Conservation (phyloP, 2,113 vertebrate species). For the Saguinus imperator region DNA sequence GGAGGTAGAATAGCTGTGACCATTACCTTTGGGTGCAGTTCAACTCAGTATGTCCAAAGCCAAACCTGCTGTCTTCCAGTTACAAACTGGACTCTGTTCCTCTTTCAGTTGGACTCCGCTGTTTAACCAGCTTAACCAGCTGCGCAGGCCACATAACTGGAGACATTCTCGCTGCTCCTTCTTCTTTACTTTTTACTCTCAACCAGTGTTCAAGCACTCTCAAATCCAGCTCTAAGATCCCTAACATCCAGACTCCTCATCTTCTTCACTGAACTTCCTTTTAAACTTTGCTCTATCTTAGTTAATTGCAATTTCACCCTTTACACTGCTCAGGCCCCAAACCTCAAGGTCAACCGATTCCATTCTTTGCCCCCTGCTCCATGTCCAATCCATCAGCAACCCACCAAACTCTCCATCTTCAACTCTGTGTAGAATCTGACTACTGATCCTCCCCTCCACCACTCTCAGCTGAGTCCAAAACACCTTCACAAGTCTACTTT, state of each 20-base stretch:
- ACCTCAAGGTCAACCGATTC: background rate
- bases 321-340: background rate
- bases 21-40: accelerated
- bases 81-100: background rate
- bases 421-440: background rate
- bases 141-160: background rate
- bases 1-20: too few species aligned
- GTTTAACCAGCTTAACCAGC: accelerated
- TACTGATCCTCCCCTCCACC: accelerated
- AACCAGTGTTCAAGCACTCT: background rate
- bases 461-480: accelerated
- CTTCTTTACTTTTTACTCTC: background rate
- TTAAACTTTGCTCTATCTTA: background rate
- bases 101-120: accelerated
- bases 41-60: background rate
- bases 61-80: background rate
- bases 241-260: background rate
- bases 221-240: background rate
- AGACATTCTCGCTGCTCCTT: accelerated
- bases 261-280: background rate
- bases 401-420: background rate
- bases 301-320: background rate
- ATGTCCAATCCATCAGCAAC: background rate
- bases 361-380: background rate
- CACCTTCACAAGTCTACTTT: background rate